Percentiles rank a stretch among this genome's conserved stretches.
phyloP scores from a whole-genome alignment of 2,888 invertebrate genomes.

The Onchidella celtica region DNA sequence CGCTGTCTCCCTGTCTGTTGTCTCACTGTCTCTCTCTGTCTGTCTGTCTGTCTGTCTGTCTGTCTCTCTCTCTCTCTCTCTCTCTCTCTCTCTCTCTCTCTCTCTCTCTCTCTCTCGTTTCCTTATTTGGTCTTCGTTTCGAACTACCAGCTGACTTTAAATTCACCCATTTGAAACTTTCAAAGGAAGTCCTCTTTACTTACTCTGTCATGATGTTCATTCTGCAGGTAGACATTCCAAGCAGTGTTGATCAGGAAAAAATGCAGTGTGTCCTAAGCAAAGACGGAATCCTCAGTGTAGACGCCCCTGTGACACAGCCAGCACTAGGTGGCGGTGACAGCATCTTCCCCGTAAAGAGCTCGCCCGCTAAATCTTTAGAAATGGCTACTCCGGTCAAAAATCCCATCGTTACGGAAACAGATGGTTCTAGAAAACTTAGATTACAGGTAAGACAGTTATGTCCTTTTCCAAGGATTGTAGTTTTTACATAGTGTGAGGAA shows the following conservation, averaged over 20 bases:
- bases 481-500: too few species aligned
- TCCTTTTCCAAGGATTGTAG: too few species aligned
- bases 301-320: conserved; percentile 64
- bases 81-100: background rate
- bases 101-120: background rate
- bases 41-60: background rate
- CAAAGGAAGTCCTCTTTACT: too few species aligned
- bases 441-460: conserved; percentile 33
- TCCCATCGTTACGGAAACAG: conserved; percentile 75
- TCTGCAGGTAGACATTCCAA: conserved; percentile 71
- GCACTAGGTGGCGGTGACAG: conserved; percentile 60
- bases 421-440: conserved; percentile 63
- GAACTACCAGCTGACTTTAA: background rate
- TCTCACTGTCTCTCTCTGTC: background rate
- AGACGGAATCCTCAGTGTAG: conserved; percentile 76
- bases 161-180: too few species aligned
- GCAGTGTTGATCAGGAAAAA: conserved; percentile 70
- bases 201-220: too few species aligned
- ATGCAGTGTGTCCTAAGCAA: conserved; percentile 73
- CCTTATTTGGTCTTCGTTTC: background rate
- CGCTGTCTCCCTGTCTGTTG: background rate
- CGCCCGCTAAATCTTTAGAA: conserved; percentile 61
- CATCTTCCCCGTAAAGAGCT: conserved; percentile 65
- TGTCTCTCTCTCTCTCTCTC: background rate
- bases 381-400: conserved; percentile 72